phyloP scores from a whole-genome alignment of 64 coral and sea anemone species.

The Cladopsammia gracilis region DNA sequence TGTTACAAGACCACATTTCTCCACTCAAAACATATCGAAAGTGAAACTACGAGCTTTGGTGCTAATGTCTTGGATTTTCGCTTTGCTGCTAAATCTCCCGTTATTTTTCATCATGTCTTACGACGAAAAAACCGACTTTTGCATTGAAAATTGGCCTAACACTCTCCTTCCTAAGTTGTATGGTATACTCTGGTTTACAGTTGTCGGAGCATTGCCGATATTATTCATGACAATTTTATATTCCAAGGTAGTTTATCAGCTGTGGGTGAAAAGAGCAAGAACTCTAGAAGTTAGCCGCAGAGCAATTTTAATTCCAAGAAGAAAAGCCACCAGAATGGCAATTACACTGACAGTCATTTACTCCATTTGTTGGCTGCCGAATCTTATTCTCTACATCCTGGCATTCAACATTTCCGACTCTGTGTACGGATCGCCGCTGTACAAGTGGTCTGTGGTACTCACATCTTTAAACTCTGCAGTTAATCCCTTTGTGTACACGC shows the following conservation, averaged over 20 bases:
- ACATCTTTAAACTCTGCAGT: slow-evolving; percentile 71
- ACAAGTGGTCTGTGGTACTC: slow-evolving; percentile 65
- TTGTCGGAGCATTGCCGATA: not conserved
- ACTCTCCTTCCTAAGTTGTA: slow-evolving; percentile 22
- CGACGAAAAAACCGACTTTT: slow-evolving; percentile 21
- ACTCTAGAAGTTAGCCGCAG: not conserved
- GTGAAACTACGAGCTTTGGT: slow-evolving; percentile 6
- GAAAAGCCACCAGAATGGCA: slow-evolving; percentile 66
- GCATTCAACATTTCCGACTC: slow-evolving; percentile 51
- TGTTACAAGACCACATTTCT: not conserved
- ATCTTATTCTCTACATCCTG: slow-evolving; percentile 68
- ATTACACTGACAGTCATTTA: slow-evolving; percentile 66
- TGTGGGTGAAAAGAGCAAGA: slow-evolving; percentile 4
- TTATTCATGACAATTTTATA: slow-evolving; percentile 5
- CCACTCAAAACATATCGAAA: not conserved
- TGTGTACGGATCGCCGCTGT: slow-evolving; percentile 56
- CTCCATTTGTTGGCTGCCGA: slow-evolving; percentile 70
- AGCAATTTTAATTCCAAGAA: slow-evolving; percentile 38
- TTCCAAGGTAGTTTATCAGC: slow-evolving; percentile 26
- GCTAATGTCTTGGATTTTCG: not conserved
- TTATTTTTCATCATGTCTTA: slow-evolving; percentile 48
- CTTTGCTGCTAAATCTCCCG: slow-evolving; percentile 14
- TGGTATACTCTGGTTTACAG: slow-evolving; percentile 17
- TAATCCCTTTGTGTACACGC: slow-evolving; percentile 88
- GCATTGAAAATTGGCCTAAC: slow-evolving; percentile 12